These are phyloP conservation scores for Mastomys natalensis DNA, from an alignment of 2,113 vertebrate genomes.

Conservation along the genomic window DNA sequence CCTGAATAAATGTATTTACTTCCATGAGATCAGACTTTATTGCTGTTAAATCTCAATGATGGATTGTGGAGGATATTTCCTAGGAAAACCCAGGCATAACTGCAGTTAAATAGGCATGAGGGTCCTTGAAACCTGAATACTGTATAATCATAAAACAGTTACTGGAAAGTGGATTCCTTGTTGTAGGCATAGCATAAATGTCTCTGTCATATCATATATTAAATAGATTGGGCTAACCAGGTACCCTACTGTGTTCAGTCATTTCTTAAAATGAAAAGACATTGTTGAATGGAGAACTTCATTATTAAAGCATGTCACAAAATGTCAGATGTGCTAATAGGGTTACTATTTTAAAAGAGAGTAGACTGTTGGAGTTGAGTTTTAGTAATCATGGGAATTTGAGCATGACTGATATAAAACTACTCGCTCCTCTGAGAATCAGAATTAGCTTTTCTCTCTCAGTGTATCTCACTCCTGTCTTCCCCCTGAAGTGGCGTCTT, in stretches of 20 bases:
- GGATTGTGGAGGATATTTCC: conserved; percentile 39
- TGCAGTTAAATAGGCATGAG: conserved; percentile 40
- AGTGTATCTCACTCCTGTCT: background rate
- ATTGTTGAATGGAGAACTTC: background rate
- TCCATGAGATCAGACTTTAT: background rate
- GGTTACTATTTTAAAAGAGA: conserved; percentile 56
- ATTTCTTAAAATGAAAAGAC: background rate
- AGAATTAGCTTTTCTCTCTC: conserved; percentile 21
- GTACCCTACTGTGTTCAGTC: background rate
- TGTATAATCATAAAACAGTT: conserved; percentile 22
- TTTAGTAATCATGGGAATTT: conserved; percentile 6
- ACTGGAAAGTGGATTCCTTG: background rate
- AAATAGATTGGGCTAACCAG: background rate
- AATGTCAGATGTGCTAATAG: background rate
- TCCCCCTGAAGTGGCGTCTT: background rate
- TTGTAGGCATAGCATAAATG: background rate
- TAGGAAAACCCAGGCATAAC: conserved; percentile 27
- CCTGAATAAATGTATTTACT: background rate
- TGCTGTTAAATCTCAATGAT: conserved; percentile 44
- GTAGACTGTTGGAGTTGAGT: background rate
- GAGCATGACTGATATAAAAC: background rate
- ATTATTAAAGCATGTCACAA: conserved; percentile 22
- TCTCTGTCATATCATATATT: background rate
- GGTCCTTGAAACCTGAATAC: conserved; percentile 19
- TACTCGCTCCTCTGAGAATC: background rate